phyloP scores from a whole-genome alignment of 2,888 invertebrate species.

The Litoditis marina region DNA sequence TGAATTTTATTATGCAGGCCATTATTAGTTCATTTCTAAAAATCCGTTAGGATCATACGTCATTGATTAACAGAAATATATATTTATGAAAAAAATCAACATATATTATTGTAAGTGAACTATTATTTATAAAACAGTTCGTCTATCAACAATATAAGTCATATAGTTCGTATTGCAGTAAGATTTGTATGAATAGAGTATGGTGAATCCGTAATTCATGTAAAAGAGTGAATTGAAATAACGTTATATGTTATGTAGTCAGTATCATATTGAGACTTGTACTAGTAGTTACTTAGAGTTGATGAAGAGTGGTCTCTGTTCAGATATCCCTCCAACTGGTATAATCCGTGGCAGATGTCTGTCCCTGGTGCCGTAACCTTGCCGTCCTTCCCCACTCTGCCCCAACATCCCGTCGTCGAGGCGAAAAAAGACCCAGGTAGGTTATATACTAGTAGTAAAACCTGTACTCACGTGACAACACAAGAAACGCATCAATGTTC shows the following conservation, averaged over 20 bases:
- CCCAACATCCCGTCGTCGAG: constrained; percentile 24
- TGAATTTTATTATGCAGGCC: too few species aligned
- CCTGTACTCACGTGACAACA: too few species aligned
- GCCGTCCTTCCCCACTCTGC: constrained; percentile 31
- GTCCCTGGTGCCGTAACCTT: constrained; percentile 42
- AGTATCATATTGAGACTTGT: not conserved
- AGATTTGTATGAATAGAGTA: too few species aligned
- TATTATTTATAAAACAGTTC: too few species aligned
- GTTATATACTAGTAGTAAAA: not conserved
- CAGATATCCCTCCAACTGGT: constrained; percentile 43
- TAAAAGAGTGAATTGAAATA: not conserved
- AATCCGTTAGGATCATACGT: too few species aligned
- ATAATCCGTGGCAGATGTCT: constrained; percentile 45
- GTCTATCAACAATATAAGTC: too few species aligned
- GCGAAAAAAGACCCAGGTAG: constrained; percentile 22
- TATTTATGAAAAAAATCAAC: constrained; percentile 1
- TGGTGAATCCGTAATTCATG: too few species aligned
- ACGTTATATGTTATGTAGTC: not conserved
- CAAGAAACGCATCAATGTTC: too few species aligned
- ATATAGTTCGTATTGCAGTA: too few species aligned
- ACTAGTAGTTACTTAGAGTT: not conserved
- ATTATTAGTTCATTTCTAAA: too few species aligned
- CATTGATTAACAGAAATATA: not conserved
- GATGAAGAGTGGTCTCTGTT: constrained; percentile 9
- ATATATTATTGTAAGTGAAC: too few species aligned